These are phyloP conservation scores for Hiodon alosoides DNA, from an alignment of 2,113 vertebrate genomes.

Conservation along the genomic window DNA sequence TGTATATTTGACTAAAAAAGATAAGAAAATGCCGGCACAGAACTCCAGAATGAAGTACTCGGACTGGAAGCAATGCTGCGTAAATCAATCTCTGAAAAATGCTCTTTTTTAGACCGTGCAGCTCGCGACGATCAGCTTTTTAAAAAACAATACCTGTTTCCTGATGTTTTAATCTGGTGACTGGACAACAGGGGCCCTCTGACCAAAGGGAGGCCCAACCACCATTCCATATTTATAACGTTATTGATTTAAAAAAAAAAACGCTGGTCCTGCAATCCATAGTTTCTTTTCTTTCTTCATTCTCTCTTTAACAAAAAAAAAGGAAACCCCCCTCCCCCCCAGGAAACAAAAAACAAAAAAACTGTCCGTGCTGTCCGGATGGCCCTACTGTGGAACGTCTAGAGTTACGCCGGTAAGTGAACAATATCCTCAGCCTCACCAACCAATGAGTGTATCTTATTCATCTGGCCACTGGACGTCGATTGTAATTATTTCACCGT, in stretches of 20 bases:
- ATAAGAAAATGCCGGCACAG: too few species aligned
- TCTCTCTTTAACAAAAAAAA: conserved; percentile 1
- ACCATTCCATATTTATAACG: conserved; percentile 22
- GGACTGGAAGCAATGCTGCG: too few species aligned
- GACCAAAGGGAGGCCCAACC: conserved; percentile 19
- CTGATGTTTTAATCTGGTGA: conserved; percentile 16
- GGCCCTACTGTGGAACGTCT: conserved; percentile 3
- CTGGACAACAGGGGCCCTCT: neutral
- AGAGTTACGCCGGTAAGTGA: conserved; percentile 12
- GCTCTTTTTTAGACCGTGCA: too few species aligned
- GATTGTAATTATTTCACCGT: conserved; percentile 11
- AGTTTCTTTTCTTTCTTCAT: conserved; percentile 5
- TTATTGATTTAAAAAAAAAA: conserved; percentile 22
- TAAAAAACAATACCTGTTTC: neutral
- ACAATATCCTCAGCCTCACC: conserved; percentile 13
- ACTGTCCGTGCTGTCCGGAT: conserved; percentile 9
- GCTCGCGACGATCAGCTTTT: too few species aligned
- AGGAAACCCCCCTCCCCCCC: too few species aligned
- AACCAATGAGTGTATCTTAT: conserved; percentile 5
- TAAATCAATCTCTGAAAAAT: too few species aligned
- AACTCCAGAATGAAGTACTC: too few species aligned
- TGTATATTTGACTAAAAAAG: too few species aligned
- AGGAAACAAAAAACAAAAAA: neutral
- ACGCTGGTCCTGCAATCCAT: conserved; percentile 12
- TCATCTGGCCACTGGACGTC: conserved; percentile 10